These are phyloP conservation scores for Lomographa bimaculata DNA, from an alignment of 2,888 invertebrate genomes.

Conservation along the genomic window DNA sequence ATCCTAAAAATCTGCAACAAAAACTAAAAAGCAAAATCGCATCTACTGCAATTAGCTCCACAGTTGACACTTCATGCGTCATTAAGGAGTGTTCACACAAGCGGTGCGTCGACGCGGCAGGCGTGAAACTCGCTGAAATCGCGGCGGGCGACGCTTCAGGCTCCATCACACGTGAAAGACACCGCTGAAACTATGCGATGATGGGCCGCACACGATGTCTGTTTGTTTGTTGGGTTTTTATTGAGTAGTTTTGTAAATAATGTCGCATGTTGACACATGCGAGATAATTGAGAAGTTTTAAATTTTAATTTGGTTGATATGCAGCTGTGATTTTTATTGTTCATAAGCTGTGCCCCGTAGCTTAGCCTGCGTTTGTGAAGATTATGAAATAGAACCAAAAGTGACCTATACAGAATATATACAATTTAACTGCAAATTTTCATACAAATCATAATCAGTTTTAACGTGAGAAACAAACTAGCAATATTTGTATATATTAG, in stretches of 20 bases:
- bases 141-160: constrained; percentile 70
- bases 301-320: no score
- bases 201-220: constrained; percentile 74
- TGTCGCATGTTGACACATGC: constrained; percentile 8
- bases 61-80: constrained; percentile 71
- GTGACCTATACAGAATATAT: no score
- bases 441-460: no score
- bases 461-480: no score
- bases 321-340: no score
- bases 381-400: no score
- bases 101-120: constrained; percentile 49
- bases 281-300: constrained; percentile 1
- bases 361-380: no score
- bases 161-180: constrained; percentile 68
- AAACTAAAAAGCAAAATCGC: constrained; percentile 35
- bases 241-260: constrained; percentile 8
- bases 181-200: constrained; percentile 69
- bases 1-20: not conserved
- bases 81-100: constrained; percentile 62
- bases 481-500: no score
- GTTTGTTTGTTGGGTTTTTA: constrained; percentile 32
- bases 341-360: no score
- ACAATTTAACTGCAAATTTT: no score
- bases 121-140: constrained; percentile 78
- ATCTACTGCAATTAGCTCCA: constrained; percentile 60